Percentiles rank a stretch among this genome's conserved stretches.
Conservation (phyloP, 2,888 invertebrate species). For the Cerastis leucographa region DNA sequence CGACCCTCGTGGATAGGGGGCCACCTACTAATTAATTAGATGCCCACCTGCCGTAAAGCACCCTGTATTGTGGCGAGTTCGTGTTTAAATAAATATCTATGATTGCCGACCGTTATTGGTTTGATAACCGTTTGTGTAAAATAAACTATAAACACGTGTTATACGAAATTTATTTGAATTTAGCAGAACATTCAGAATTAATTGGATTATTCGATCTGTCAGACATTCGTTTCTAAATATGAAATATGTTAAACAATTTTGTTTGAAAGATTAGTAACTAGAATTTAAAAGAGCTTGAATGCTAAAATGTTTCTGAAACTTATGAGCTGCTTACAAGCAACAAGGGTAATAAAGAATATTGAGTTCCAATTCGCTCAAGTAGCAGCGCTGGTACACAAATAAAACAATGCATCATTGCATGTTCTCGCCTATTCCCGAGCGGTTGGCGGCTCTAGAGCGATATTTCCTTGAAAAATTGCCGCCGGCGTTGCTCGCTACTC, state of each 20-base stretch:
- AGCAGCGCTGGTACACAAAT: conserved; percentile 61
- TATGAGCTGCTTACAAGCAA: conserved; percentile 44
- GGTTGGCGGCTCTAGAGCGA: conserved; percentile 71
- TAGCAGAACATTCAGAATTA: conserved; percentile 8
- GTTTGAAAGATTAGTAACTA: conserved; percentile 7
- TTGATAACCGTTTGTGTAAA: conserved; percentile 53
- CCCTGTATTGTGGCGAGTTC: conserved; percentile 75
- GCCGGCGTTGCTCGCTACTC: conserved; percentile 71
- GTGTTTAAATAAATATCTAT: conserved; percentile 74
- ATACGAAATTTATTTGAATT: conserved; percentile 37
- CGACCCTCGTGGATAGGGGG: conserved; percentile 79
- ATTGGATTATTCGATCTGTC: conserved; percentile 25
- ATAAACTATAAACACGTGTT: conserved; percentile 44
- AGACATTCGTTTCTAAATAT: conserved; percentile 8
- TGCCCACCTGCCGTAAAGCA: conserved; percentile 85
- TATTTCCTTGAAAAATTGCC: conserved; percentile 85
- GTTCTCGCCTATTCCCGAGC: conserved; percentile 70
- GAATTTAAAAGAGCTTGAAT: conserved; percentile 10
- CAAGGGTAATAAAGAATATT: conserved; percentile 55
- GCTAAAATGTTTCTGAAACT: conserved; percentile 32
- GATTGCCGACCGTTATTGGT: conserved; percentile 58
- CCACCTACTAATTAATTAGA: conserved; percentile 86
- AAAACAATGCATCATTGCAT: conserved; percentile 75
- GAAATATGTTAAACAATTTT: conserved; percentile 13
- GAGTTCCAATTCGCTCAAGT: conserved; percentile 60